phyloP scores from a whole-genome alignment of 1,140 invertebrate genomes.

The Drosophila navojoa region DNA sequence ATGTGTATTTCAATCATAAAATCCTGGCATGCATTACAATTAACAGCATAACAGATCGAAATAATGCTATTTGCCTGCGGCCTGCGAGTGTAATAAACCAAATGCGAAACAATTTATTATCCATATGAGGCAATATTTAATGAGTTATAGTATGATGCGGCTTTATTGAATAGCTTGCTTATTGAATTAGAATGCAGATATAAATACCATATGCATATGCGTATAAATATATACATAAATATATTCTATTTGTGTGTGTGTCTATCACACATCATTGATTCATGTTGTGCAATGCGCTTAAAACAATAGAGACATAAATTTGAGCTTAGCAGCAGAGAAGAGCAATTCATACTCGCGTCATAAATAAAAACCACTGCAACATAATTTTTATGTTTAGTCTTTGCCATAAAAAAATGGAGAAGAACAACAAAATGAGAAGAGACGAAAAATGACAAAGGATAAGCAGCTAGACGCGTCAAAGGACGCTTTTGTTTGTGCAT shows the following conservation, averaged over 20 bases:
- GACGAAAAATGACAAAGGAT: slow-evolving; percentile 44
- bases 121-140: slow-evolving; percentile 14
- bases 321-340: slow-evolving; percentile 10
- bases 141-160: slow-evolving; percentile 33
- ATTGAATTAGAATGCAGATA: slow-evolving; percentile 60
- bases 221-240: neutral
- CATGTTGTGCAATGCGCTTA: neutral
- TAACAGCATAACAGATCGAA: slow-evolving; percentile 4
- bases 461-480: slow-evolving; percentile 31
- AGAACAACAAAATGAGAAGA: no score
- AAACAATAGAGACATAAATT: slow-evolving; percentile 50
- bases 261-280: slow-evolving; percentile 12
- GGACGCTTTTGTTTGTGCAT: slow-evolving; percentile 41
- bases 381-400: slow-evolving; percentile 32
- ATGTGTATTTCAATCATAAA: slow-evolving; percentile 17
- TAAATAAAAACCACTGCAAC: slow-evolving; percentile 48
- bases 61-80: slow-evolving; percentile 6
- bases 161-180: slow-evolving; percentile 18
- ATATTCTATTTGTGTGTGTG: neutral
- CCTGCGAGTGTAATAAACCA: slow-evolving; percentile 1
- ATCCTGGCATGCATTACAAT: slow-evolving; percentile 16
- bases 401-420: neutral
- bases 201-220: neutral
- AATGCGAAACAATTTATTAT: slow-evolving; percentile 28
- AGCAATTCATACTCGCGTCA: slow-evolving; percentile 15